Evolutionary conservation across 2,888 invertebrate genomes (phyloP).

Genomic region (Aquatica leii): DNA sequence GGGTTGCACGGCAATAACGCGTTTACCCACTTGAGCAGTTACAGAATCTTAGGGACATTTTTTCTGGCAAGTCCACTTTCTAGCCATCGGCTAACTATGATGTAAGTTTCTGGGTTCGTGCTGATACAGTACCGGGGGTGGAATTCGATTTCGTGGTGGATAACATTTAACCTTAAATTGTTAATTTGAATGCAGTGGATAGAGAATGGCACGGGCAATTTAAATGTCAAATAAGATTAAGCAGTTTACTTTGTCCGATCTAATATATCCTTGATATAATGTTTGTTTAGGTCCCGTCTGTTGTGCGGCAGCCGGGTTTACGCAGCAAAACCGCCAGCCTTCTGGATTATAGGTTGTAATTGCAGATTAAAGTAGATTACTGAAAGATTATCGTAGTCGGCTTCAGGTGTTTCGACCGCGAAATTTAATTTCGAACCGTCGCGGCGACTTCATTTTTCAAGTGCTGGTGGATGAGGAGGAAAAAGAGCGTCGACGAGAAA

Average conservation of each 20-base stretch:
- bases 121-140: too few relatives aligned
- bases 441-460: slow-evolving; percentile 33
- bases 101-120: too few relatives aligned
- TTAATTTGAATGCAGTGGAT: slow-evolving; percentile 36
- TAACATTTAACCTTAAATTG: slow-evolving; percentile 36
- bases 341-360: slow-evolving; percentile 41
- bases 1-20: slow-evolving; percentile 50
- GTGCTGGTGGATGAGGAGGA: slow-evolving; percentile 32
- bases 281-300: slow-evolving; percentile 45
- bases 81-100: too few relatives aligned
- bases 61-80: too few relatives aligned
- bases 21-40: slow-evolving; percentile 49
- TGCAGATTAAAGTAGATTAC: slow-evolving; percentile 42
- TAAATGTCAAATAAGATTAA: slow-evolving; percentile 55
- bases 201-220: slow-evolving; percentile 47
- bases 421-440: slow-evolving; percentile 26
- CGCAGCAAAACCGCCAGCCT: slow-evolving; percentile 35
- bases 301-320: slow-evolving; percentile 31
- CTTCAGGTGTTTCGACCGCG: slow-evolving; percentile 34
- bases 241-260: slow-evolving; percentile 53
- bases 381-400: slow-evolving; percentile 34
- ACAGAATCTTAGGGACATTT: too few relatives aligned
- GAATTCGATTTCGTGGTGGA: neutral
- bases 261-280: slow-evolving; percentile 47
- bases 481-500: neutral